Evolutionary conservation across 1,140 invertebrate species (phyloP).

Genomic region (roundworm (Caenorhabditis elegans)): DNA sequence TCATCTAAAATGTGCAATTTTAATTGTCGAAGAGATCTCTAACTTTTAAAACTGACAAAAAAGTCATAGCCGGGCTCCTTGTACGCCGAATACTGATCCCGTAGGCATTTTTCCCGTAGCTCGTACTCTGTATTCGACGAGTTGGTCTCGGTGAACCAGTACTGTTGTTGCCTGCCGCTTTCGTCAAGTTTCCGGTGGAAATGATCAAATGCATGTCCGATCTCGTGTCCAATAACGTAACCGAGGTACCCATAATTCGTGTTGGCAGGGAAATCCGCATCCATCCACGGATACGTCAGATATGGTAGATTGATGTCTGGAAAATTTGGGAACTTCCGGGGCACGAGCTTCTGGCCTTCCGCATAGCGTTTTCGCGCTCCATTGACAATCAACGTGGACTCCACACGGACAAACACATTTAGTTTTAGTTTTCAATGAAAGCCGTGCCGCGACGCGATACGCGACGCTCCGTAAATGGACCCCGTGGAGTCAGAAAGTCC

Average conservation of each 20-base stretch:
- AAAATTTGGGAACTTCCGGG: no score
- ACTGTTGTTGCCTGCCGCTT: neutral
- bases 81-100: neutral
- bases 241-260: neutral
- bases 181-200: neutral
- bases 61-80: neutral
- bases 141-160: neutral
- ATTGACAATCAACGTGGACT: no score
- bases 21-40: neutral
- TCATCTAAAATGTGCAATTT: neutral
- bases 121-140: neutral
- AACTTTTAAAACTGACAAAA: neutral
- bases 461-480: no score
- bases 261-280: neutral
- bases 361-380: no score
- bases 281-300: neutral
- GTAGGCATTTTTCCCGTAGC: neutral
- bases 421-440: no score
- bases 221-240: neutral
- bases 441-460: no score
- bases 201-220: constrained; percentile 8
- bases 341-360: no score
- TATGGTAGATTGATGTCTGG: neutral
- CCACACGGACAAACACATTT: no score
- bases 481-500: no score